Percentiles rank a stretch among this genome's conserved stretches.
Evolutionary conservation across 2,888 invertebrate species (phyloP).

Genomic region (Agrochola litura): DNA sequence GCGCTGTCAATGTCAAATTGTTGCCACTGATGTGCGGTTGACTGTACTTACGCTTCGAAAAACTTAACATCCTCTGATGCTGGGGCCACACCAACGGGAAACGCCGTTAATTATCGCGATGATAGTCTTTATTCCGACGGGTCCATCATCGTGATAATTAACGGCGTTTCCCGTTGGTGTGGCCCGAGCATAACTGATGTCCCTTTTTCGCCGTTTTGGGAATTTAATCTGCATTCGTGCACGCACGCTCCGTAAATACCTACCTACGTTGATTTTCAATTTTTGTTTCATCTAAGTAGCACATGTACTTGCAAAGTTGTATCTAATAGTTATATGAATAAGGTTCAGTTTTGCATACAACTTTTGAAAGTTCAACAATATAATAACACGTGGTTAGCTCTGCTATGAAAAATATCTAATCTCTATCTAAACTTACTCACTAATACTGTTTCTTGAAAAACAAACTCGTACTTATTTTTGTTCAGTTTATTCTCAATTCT

Average conservation of each 20-base stretch:
- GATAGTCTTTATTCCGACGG: too few relatives aligned
- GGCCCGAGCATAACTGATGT: too few relatives aligned
- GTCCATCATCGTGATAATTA: too few relatives aligned
- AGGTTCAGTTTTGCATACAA: constrained; percentile 11
- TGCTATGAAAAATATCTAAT: not conserved
- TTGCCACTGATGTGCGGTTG: too few relatives aligned
- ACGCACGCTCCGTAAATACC: not conserved
- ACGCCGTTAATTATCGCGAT: too few relatives aligned
- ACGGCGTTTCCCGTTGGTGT: too few relatives aligned
- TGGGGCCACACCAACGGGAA: too few relatives aligned
- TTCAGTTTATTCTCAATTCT: constrained; percentile 11
- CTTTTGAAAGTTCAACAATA: not conserved
- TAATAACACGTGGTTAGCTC: constrained; percentile 11
- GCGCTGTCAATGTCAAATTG: too few relatives aligned
- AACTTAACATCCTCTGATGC: too few relatives aligned
- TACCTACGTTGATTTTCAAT: not conserved
- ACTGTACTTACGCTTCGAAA: too few relatives aligned
- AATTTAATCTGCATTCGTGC: not conserved
- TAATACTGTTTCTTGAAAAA: not conserved
- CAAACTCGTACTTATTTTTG: not conserved
- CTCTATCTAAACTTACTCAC: too few relatives aligned
- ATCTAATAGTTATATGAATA: not conserved
- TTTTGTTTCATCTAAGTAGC: too few relatives aligned
- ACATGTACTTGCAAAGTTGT: not conserved
- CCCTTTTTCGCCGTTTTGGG: not conserved